These are phyloP conservation scores for Alloscopus bannaensis DNA, from an alignment of 2,888 invertebrate species.

Conservation along the genomic window DNA sequence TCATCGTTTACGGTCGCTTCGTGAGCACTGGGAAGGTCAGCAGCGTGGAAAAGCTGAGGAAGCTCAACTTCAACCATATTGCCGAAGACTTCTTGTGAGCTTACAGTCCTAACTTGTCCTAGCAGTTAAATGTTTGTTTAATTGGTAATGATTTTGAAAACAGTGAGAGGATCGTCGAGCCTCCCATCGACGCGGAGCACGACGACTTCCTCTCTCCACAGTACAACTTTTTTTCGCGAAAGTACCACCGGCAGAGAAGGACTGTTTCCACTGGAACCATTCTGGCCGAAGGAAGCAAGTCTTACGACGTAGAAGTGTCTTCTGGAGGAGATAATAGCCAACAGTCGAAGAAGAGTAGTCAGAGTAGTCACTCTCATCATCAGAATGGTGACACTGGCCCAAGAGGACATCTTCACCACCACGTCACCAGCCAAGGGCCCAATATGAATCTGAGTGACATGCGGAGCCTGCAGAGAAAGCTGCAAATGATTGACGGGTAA, in stretches of 20 bases:
- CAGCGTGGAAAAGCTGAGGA: slow-evolving; percentile 24
- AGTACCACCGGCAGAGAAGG: no score
- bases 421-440: neutral
- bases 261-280: no score
- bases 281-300: no score
- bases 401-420: no score
- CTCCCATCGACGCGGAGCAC: neutral
- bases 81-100: slow-evolving; percentile 30
- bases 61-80: slow-evolving; percentile 33
- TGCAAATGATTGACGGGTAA: slow-evolving; percentile 47
- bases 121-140: no score
- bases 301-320: no score
- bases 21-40: slow-evolving; percentile 32
- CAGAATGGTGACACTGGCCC: no score
- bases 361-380: no score
- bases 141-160: neutral
- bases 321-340: no score
- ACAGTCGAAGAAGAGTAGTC: no score
- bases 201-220: neutral
- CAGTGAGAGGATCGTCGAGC: slow-evolving; percentile 18
- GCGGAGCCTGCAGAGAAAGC: slow-evolving; percentile 25
- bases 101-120: neutral
- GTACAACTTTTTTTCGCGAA: no score
- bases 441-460: slow-evolving; percentile 10
- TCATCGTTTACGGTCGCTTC: slow-evolving; percentile 62